Percentiles rank a stretch among this genome's conserved stretches.
Evolutionary conservation across 1,140 invertebrate genomes (phyloP).

Genomic region (Drosophila kanapiae): DNA sequence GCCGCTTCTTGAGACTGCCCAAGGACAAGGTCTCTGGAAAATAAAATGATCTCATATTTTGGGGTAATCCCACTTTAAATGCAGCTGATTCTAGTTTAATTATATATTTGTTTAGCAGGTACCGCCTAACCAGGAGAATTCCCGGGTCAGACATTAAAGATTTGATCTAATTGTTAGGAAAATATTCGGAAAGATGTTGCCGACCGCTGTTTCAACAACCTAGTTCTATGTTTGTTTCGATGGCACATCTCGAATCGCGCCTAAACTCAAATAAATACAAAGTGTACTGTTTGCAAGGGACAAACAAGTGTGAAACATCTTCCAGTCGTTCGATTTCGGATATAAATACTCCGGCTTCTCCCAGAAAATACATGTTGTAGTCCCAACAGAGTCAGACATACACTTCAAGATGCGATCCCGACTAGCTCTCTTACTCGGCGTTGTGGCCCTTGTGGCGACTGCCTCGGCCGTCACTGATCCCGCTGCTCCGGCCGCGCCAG

Average conservation of each 20-base stretch:
- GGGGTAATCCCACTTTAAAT: background rate
- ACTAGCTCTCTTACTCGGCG: background rate
- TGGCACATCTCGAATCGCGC: background rate
- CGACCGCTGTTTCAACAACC: background rate
- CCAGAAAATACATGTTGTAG: background rate
- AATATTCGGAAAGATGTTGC: background rate
- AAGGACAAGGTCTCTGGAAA: background rate
- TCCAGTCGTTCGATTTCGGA: background rate
- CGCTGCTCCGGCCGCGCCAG: background rate
- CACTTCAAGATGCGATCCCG: constrained; percentile 4
- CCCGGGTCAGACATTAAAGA: too few relatives aligned
- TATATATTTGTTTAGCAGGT: background rate
- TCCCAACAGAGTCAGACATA: background rate
- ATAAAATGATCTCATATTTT: background rate
- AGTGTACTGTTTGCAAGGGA: too few relatives aligned
- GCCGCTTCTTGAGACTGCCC: too few relatives aligned
- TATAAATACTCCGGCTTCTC: constrained; percentile 1
- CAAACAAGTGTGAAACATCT: background rate
- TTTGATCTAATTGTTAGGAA: background rate
- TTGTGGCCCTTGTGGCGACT: background rate
- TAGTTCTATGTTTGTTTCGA: background rate
- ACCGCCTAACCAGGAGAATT: background rate
- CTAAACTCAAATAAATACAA: too few relatives aligned
- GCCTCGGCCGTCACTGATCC: background rate
- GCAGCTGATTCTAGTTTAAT: background rate